Evolutionary conservation across 2,113 vertebrate species (phyloP).

Genomic region (Melospiza georgiana): DNA sequence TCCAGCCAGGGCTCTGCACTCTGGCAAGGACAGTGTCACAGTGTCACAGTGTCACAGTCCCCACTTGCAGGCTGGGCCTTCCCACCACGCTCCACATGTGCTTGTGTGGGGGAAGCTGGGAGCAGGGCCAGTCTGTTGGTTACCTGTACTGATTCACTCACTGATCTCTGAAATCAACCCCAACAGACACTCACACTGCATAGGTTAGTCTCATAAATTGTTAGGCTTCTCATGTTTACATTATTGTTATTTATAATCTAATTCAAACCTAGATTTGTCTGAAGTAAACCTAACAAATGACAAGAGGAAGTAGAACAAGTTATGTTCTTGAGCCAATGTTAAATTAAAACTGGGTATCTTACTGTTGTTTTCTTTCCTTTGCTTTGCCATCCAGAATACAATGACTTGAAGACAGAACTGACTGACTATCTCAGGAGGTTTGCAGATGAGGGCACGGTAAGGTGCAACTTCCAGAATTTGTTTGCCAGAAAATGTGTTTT

Average conservation of each 20-base stretch:
- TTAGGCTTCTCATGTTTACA: not conserved
- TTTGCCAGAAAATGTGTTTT: not conserved
- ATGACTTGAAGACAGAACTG: slow-evolving; percentile 88
- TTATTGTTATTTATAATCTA: not conserved
- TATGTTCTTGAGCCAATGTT: not conserved
- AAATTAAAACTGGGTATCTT: not conserved
- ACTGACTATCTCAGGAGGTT: slow-evolving; percentile 87
- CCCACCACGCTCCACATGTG: fast-evolving
- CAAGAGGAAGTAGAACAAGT: not conserved
- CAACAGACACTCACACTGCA: not conserved
- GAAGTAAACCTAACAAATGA: not conserved
- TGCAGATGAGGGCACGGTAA: slow-evolving; percentile 91
- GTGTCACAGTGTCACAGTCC: not conserved
- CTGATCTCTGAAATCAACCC: not conserved
- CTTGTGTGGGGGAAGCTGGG: not conserved
- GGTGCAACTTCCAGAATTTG: not conserved
- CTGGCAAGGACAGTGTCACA: not conserved
- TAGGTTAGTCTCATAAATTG: not conserved
- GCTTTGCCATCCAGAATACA: slow-evolving; percentile 80
- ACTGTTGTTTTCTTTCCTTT: not conserved
- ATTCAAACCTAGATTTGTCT: not conserved
- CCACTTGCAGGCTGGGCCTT: not conserved
- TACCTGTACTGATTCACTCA: not conserved
- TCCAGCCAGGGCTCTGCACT: not conserved
- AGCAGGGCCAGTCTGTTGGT: not conserved